Evolutionary conservation across 2,888 invertebrate species (phyloP).

Genomic region (Pammene fasciana): DNA sequence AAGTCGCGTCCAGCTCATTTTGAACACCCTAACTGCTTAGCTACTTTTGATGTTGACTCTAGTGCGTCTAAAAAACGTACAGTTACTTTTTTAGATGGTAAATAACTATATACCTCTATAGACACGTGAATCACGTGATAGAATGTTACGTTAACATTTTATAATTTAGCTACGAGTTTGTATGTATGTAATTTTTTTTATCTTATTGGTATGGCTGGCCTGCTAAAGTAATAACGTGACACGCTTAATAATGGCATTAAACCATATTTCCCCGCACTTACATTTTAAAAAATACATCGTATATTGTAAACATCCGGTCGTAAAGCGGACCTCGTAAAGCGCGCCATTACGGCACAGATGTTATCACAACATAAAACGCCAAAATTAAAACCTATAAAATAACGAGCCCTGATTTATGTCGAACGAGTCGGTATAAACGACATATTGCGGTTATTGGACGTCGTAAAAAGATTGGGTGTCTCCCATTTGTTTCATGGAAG

Average conservation of each 20-base stretch:
- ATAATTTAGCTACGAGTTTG: no score
- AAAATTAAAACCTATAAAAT: constrained; percentile 77
- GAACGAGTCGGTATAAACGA: constrained; percentile 56
- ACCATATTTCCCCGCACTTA: constrained; percentile 9
- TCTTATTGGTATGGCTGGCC: no score
- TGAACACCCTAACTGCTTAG: no score
- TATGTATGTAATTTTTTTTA: no score
- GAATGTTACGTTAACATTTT: no score
- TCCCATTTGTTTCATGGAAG: constrained; percentile 27
- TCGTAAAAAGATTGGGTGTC: constrained; percentile 59
- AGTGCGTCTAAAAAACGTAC: no score
- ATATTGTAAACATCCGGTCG: constrained; percentile 47
- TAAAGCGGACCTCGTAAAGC: constrained; percentile 69
- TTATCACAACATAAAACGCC: constrained; percentile 78
- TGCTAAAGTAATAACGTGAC: no score
- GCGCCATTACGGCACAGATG: constrained; percentile 70
- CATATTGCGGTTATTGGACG: constrained; percentile 63
- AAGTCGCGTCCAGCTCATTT: no score
- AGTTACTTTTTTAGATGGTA: no score
- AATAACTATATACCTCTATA: no score
- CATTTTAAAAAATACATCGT: constrained; percentile 34
- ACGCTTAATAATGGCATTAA: background rate
- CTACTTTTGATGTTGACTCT: no score
- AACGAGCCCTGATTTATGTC: constrained; percentile 73
- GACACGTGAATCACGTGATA: no score